Evolutionary conservation across 92 coral and sea anemone genomes (phyloP).

Genomic region (Metridium senile): DNA sequence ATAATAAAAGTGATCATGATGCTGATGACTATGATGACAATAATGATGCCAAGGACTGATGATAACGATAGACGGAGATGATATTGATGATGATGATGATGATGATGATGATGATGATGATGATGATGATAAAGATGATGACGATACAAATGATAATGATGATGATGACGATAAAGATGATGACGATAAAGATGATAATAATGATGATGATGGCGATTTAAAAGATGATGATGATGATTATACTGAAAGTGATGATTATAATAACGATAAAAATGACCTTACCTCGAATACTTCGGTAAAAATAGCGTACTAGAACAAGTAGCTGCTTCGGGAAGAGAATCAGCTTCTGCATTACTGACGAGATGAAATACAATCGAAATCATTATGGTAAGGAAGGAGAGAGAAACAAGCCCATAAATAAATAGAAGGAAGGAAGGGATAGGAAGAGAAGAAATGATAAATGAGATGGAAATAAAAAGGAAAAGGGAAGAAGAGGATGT

Average conservation of each 20-base stretch:
- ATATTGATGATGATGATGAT: slow-evolving; percentile 6
- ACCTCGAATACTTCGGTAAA: slow-evolving; percentile 94
- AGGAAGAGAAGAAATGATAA: not conserved
- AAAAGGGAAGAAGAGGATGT: too few relatives aligned
- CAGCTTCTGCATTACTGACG: slow-evolving; percentile 74
- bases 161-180: too few relatives aligned
- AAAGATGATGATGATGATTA: too few relatives aligned
- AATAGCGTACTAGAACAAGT: slow-evolving; percentile 96
- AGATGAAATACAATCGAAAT: not conserved
- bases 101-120: slow-evolving; percentile 12
- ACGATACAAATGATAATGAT: too few relatives aligned
- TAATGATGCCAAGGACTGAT: not conserved
- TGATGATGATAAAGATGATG: too few relatives aligned
- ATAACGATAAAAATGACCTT: not conserved
- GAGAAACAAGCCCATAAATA: not conserved
- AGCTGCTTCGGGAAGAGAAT: slow-evolving; percentile 97
- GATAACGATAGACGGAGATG: not conserved
- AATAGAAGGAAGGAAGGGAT: too few relatives aligned
- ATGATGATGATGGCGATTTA: too few relatives aligned
- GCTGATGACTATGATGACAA: too few relatives aligned
- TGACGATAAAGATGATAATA: slow-evolving; percentile 1
- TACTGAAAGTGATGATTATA: not conserved
- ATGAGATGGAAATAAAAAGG: too few relatives aligned
- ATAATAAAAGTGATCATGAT: too few relatives aligned
- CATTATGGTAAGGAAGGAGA: not conserved